phyloP scores from a whole-genome alignment of 2,113 vertebrate genomes.

The Sander lucioperca region DNA sequence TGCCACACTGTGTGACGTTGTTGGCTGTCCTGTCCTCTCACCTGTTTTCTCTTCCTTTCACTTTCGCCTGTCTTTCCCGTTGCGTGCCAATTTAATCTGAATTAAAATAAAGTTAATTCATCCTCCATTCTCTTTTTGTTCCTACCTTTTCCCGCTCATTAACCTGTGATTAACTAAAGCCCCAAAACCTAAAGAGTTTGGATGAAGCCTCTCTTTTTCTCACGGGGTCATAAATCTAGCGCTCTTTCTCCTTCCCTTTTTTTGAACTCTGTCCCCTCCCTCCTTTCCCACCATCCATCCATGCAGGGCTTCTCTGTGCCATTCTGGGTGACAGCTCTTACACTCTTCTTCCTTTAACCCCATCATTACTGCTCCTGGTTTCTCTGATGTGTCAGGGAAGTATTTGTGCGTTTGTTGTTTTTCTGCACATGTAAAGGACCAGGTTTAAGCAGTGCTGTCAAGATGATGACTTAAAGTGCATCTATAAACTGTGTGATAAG shows the following conservation, averaged over 20 bases:
- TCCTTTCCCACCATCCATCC: conserved; percentile 70
- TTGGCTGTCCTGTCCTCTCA: background rate
- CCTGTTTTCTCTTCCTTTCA: conserved; percentile 9
- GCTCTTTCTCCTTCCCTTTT: conserved; percentile 6
- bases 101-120: background rate
- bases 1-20: background rate
- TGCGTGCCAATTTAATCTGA: conserved; percentile 15
- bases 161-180: conserved; percentile 65
- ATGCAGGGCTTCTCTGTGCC: conserved; percentile 12
- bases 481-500: conserved; percentile 4
- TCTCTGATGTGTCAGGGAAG: background rate
- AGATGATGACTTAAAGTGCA: conserved; percentile 13
- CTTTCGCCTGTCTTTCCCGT: background rate
- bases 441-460: background rate
- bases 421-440: background rate
- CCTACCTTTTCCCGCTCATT: conserved; percentile 28
- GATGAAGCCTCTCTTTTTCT: conserved; percentile 60
- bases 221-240: conserved; percentile 73
- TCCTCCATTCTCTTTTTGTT: background rate
- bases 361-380: background rate
- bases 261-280: conserved; percentile 35
- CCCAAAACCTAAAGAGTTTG: conserved; percentile 55
- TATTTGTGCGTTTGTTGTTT: background rate
- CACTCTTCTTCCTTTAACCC: background rate
- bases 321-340: conserved; percentile 13